These are phyloP conservation scores for Autographa pulchrina DNA, from an alignment of 2,888 invertebrate species.

Conservation along the genomic window DNA sequence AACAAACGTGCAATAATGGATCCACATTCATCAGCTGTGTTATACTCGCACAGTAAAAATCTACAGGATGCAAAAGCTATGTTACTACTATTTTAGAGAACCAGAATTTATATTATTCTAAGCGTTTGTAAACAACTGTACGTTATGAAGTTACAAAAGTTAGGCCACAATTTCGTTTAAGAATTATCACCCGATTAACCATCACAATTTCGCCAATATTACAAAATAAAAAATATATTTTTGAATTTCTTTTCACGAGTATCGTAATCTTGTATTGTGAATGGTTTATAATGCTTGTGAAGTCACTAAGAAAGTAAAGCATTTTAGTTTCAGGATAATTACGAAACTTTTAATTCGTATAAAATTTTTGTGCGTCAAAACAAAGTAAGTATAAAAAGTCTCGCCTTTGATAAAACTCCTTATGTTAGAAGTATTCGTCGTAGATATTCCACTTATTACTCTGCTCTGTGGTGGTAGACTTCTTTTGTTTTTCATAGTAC, in stretches of 20 bases:
- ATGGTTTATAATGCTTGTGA: conserved; percentile 17
- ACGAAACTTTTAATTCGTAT: neutral
- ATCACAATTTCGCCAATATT: conserved; percentile 77
- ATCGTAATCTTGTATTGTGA: conserved; percentile 29
- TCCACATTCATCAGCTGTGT: conserved; percentile 9
- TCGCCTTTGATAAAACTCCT: neutral
- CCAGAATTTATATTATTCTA: conserved; percentile 3
- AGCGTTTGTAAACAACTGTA: conserved; percentile 66
- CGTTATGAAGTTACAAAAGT: conserved; percentile 55
- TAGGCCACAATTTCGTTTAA: conserved; percentile 82
- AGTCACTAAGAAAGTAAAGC: conserved; percentile 17
- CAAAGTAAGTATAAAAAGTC: neutral
- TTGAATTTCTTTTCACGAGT: neutral
- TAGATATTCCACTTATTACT: too few species aligned
- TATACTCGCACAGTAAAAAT: conserved; percentile 30
- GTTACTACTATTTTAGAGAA: conserved; percentile 13
- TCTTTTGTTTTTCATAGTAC: too few species aligned
- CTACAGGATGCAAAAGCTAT: conserved; percentile 50
- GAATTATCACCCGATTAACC: conserved; percentile 80
- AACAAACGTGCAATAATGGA: conserved; percentile 45
- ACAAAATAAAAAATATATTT: conserved; percentile 10
- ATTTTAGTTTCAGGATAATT: neutral
- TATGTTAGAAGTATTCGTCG: neutral
- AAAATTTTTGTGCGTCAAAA: neutral
- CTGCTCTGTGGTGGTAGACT: too few species aligned